Evolutionary conservation across 2,797 vertebrate species (phyloP), one percentile per base, ranked within the genome.

Genomic region (Phrynocephalus forsythii): DNA sequence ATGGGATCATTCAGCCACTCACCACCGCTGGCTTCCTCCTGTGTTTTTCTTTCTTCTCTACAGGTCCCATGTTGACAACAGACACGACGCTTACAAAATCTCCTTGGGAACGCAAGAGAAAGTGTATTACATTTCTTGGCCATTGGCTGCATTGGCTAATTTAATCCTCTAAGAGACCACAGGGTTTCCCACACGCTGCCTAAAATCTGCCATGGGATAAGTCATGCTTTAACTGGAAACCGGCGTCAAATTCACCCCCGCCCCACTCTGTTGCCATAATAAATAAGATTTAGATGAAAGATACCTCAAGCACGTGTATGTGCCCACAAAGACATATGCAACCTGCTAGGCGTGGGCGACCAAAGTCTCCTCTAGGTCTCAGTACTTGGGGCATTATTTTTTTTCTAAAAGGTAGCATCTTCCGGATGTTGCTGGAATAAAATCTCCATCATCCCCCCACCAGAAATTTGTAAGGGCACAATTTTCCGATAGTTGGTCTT

Each of bases 111-210:
- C 83, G 28, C 1, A 0, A 26, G 30, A 81, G 69, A 68, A 30
- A 38, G n/a, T 7, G 44, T n/a, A 85, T 88, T 85, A 52, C 77
- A 72, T 81, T 88, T 85, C 83, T 88, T 85, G 87, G 60, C 73
- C 30, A 24, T 44, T 60, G 15, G 44, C 44, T 60, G 83, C 18
- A 11, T 67, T 68, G 68, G 78, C 68, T 81, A 76, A 83, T 83
- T 83, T 83, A 87, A 76, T 68, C 71, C 77, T 33, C 78, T 52
- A 77, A 8, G 28, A 85, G 56, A 24, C 87, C 87, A 56, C 69
- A 66, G 83, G 78, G 18, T 44, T 83, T 77, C 80, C 80, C 63
- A 28, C 80, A 60, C 60, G 73, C 72, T 77, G 69, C 56, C 80
- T 75, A 68, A 85, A 81, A n/a, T 26, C 5, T 85, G 50, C 69